Base-by-base conservation (phyloP, 1,140 invertebrate species). In the Schlechtendalia chinensis region DNA sequence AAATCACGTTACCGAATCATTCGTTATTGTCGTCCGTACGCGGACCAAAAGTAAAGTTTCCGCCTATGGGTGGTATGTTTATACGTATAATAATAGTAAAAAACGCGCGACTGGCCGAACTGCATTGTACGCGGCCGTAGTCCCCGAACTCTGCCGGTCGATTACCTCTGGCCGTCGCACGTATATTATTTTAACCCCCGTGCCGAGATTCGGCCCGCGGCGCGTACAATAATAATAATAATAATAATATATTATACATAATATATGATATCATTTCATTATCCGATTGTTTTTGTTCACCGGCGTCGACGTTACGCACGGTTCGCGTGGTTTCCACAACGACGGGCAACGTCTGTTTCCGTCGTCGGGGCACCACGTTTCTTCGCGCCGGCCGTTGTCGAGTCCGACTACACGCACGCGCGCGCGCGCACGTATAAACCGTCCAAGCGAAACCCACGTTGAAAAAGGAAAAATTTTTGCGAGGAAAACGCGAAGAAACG, bases 51-150 rank as follows among this genome's bases (percentile, higher is more conserved):
- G 75, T 79, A 79, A 79, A 79, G 75, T 79, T 79, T 63, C 75
- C 75, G 75, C 75, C 75, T 58, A 79, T 79, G 75, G 75, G 75
- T 79, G 75, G 75, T 79, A 29, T 79, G 75, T 79, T 79, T 79
- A 72, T 32, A n/a, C 45, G 3, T n/a, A 39, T 39, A 39, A 39
- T 39, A 39, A 39, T 39, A 39, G 32, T 8, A 39, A 39, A 4
- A 8, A 3, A 8, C 8, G 32, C 65, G 5, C 45, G 22, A 22
- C 45, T 50, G n/a, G 22, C 3, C 47, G 16, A 27, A 53, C 16
- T 24, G n/a, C 67, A 71, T 47, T 71, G 12, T 47, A 47, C 24
- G 22, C 22, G n/a, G n/a, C n/a, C n/a, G 22, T 19, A 16, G 19
- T 54, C 1, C 29, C 17, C 27, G 8, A 17, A 12, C 29, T 19